These are phyloP conservation scores for Sebastes kiyomatsui DNA, from an alignment of 2,797 vertebrate species.

Conservation along the genomic window DNA sequence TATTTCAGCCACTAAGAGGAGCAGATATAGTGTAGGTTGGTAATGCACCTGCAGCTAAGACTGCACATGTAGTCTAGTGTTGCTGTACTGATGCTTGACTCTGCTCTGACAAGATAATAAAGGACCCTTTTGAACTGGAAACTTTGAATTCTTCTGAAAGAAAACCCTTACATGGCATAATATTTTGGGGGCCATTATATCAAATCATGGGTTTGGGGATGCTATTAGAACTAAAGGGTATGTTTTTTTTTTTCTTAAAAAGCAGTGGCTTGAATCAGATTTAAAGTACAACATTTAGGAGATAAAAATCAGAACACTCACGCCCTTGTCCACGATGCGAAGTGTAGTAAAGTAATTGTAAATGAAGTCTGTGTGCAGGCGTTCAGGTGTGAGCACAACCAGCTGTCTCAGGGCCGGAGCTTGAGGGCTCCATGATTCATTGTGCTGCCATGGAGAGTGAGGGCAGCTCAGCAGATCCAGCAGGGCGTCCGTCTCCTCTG, in stretches of 20 bases:
- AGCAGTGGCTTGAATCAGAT: neutral
- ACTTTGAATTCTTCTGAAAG: neutral
- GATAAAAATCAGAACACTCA: slow-evolving; percentile 61
- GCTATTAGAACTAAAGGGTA: neutral
- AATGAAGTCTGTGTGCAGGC: slow-evolving; percentile 52
- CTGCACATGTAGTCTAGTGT: neutral
- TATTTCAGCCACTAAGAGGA: neutral
- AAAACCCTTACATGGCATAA: neutral
- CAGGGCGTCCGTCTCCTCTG: slow-evolving; percentile 73
- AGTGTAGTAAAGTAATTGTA: slow-evolving; percentile 78
- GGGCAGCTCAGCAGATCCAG: slow-evolving; percentile 76
- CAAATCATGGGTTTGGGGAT: neutral
- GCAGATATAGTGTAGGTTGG: neutral
- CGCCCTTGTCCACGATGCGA: slow-evolving; percentile 79
- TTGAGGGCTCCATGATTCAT: slow-evolving; percentile 68
- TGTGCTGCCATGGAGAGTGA: slow-evolving; percentile 83
- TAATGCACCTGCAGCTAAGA: neutral
- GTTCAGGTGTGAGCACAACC: slow-evolving; percentile 68
- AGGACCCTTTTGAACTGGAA: neutral
- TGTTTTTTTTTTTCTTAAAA: neutral
- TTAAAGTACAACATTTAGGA: neutral
- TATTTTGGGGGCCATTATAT: neutral
- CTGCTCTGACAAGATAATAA: neutral
- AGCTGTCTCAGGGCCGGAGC: slow-evolving; percentile 74
- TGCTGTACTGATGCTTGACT: neutral